A percentile compares a stretch with the other conserved stretches of the same genome.
phyloP scores from a whole-genome alignment of 2,113 vertebrate genomes.

The Ondatra zibethicus region DNA sequence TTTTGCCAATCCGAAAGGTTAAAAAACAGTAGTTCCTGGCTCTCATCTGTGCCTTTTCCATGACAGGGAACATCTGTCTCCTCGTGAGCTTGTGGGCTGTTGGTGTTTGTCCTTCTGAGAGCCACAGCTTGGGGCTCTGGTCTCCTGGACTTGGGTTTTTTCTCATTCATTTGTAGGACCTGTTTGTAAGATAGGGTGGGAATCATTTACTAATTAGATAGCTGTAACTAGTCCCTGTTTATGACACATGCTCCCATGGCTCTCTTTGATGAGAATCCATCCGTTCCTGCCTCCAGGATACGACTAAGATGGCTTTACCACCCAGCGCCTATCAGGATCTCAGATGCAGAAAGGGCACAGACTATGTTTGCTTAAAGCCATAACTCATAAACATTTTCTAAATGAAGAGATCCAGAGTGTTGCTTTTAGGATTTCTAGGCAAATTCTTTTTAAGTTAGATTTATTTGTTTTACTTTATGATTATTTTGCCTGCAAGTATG shows the following conservation, averaged over 20 bases:
- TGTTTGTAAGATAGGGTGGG: constrained; percentile 32
- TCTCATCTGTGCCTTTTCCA: constrained; percentile 74
- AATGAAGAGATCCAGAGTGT: background rate
- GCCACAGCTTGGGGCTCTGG: background rate
- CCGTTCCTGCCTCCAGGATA: background rate
- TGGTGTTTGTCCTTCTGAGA: constrained; percentile 66
- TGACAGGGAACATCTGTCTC: constrained; percentile 72
- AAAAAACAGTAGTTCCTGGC: constrained; percentile 73
- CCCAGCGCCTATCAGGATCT: constrained; percentile 15
- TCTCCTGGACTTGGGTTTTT: constrained; percentile 14
- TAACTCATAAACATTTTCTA: constrained; percentile 29
- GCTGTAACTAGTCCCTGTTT: constrained; percentile 26
- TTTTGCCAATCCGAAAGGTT: constrained; percentile 73
- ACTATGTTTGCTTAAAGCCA: background rate
- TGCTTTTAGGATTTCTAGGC: background rate
- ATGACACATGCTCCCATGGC: background rate
- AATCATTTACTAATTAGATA: constrained; percentile 31
- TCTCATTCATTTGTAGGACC: constrained; percentile 43
- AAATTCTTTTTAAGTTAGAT: background rate
- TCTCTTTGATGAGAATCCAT: background rate
- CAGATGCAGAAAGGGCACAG: constrained; percentile 2
- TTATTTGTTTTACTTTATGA: background rate
- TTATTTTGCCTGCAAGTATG: background rate
- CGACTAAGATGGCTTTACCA: background rate
- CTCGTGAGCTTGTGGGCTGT: constrained; percentile 67